Evolutionary conservation across 2,888 invertebrate species (phyloP).

Genomic region (Epiperipatus broadwayi): DNA sequence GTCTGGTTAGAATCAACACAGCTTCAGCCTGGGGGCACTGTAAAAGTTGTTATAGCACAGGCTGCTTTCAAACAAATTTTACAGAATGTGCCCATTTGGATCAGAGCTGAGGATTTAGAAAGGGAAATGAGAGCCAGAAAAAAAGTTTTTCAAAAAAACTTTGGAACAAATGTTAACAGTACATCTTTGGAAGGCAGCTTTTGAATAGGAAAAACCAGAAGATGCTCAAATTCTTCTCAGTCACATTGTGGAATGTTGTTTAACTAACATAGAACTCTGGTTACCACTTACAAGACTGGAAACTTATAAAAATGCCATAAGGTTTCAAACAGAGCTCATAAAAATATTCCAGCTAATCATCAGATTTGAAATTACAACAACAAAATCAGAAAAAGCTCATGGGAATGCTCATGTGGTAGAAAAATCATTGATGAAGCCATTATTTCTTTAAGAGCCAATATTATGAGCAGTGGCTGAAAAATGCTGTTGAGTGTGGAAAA

Average conservation of each 20-base stretch:
- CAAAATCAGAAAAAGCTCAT: too few relatives aligned
- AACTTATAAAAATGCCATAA: too few relatives aligned
- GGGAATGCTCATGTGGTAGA: too few relatives aligned
- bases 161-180: constrained; percentile 96
- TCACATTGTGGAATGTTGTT: constrained; percentile 94
- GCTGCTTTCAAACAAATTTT: constrained; percentile 88
- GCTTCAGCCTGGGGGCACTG: constrained; percentile 64
- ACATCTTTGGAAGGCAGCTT: constrained; percentile 92
- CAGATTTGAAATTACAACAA: too few relatives aligned
- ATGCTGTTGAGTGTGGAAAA: too few relatives aligned
- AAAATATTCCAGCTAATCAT: too few relatives aligned
- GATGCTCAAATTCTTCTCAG: constrained; percentile 88
- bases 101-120: constrained; percentile 90
- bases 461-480: too few relatives aligned
- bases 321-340: too few relatives aligned
- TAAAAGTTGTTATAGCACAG: constrained; percentile 85
- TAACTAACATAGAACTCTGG: constrained; percentile 64
- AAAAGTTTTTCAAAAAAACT: constrained; percentile 73
- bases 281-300: too few relatives aligned
- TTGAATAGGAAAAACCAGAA: constrained; percentile 91
- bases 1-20: constrained; percentile 94
- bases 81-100: constrained; percentile 89
- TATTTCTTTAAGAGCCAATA: too few relatives aligned
- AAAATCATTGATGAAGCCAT: too few relatives aligned
- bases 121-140: constrained; percentile 80